phyloP scores from a whole-genome alignment of 2,888 invertebrate genomes.

The Andricus quercusramuli region DNA sequence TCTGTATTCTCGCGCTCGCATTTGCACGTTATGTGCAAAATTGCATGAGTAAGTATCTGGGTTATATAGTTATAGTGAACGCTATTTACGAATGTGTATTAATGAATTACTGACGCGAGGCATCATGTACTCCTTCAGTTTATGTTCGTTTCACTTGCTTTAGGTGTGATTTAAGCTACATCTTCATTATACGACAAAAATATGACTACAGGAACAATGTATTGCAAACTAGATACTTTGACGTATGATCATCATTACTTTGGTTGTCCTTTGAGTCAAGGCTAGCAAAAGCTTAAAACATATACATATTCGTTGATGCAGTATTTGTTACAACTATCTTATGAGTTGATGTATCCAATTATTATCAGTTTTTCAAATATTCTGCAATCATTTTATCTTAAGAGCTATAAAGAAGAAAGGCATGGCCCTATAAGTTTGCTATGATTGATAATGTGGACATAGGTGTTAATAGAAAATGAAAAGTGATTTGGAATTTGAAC shows the following conservation, averaged over 20 bases:
- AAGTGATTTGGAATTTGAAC: no score
- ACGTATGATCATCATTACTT: neutral
- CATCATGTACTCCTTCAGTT: constrained; percentile 28
- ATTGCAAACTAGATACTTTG: neutral
- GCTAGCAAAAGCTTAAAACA: no score
- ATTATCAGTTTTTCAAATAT: no score
- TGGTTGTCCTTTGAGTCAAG: neutral
- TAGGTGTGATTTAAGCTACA: no score
- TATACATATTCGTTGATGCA: no score
- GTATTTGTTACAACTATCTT: no score
- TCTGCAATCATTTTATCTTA: no score
- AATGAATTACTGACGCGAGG: constrained; percentile 54
- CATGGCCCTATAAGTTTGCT: no score
- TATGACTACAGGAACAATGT: neutral
- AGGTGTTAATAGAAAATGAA: no score
- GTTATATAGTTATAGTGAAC: constrained; percentile 51
- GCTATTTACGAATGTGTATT: constrained; percentile 49
- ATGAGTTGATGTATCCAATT: no score
- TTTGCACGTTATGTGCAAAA: constrained; percentile 17
- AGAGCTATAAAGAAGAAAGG: no score
- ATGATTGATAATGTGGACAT: no score
- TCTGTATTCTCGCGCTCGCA: neutral
- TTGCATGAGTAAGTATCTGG: constrained; percentile 54
- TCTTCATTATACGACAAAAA: neutral
- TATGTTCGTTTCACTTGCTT: neutral